phyloP scores from a whole-genome alignment of 2,113 vertebrate genomes.

The Cyphomyrus plagiostoma region DNA sequence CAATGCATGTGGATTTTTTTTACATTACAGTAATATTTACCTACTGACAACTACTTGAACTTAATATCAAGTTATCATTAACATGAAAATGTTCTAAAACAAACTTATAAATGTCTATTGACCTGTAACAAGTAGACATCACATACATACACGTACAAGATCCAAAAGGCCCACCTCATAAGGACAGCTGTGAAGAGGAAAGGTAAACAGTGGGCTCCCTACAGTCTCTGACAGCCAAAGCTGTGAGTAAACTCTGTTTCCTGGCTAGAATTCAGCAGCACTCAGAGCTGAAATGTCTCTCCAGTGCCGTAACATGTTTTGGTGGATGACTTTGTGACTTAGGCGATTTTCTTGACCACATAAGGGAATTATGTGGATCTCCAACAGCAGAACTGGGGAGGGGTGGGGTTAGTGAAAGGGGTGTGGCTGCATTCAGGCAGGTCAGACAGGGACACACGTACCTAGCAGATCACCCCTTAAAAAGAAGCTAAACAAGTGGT shows the following conservation, averaged over 20 bases:
- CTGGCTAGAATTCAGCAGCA: not conserved
- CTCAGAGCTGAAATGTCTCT: conserved; percentile 27
- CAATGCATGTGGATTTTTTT: not conserved
- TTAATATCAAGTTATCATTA: not conserved
- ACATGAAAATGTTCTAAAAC: not conserved
- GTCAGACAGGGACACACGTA: not conserved
- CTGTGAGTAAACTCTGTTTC: not conserved
- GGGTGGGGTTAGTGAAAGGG: not conserved
- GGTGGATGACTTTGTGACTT: conserved; percentile 25
- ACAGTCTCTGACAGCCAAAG: not conserved
- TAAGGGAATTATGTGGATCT: conserved; percentile 28
- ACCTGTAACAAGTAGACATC: not conserved
- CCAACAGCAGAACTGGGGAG: not conserved
- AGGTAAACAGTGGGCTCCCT: not conserved
- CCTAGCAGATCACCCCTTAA: not conserved
- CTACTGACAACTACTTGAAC: not conserved
- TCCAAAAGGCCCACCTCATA: not conserved
- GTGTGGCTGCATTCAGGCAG: not conserved
- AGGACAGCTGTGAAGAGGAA: not conserved
- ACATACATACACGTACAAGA: not conserved
- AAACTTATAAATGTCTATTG: too few relatives aligned
- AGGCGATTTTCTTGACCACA: conserved; percentile 32
- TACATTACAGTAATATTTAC: not conserved
- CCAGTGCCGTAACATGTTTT: conserved; percentile 13
- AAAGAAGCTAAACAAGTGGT: not conserved